These are phyloP conservation scores for Aradophagus sp. DNA, from an alignment of 1,140 invertebrate species.

Conservation along the genomic window DNA sequence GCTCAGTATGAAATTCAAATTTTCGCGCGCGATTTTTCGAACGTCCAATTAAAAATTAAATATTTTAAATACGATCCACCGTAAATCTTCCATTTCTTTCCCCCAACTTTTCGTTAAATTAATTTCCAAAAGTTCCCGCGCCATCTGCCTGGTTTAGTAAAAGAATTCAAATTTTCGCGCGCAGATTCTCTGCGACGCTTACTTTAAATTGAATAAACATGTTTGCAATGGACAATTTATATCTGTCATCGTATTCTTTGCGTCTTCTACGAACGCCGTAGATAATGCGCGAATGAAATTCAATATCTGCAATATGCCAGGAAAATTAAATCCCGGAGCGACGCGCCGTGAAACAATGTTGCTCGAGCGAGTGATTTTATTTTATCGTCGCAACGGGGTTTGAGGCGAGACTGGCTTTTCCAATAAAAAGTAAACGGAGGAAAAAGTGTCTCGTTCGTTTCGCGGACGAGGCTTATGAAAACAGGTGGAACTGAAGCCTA, in stretches of 20 bases:
- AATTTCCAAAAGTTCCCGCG: constrained; percentile 4
- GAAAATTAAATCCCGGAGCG: constrained; percentile 31
- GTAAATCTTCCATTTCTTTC: too few relatives aligned
- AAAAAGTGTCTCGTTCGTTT: too few relatives aligned
- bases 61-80: too few relatives aligned
- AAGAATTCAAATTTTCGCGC: constrained; percentile 9
- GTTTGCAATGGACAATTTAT: constrained; percentile 31
- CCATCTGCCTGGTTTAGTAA: too few relatives aligned
- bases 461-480: too few relatives aligned
- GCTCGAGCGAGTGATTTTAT: constrained; percentile 1
- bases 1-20: constrained; percentile 2
- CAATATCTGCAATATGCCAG: constrained; percentile 39
- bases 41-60: too few relatives aligned
- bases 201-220: constrained; percentile 28
- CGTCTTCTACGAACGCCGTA: constrained; percentile 36
- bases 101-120: too few relatives aligned
- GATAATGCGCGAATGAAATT: constrained; percentile 43
- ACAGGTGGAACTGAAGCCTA: too few relatives aligned
- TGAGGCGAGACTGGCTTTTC: too few relatives aligned
- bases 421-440: too few relatives aligned
- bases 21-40: neutral
- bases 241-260: constrained; percentile 31
- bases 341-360: neutral
- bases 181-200: neutral
- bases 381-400: too few relatives aligned